Percentiles rank a stretch among this genome's conserved stretches.
These are phyloP conservation scores for Carollia perspicillata DNA, from an alignment of 2,113 vertebrate genomes.

Conservation along the genomic window DNA sequence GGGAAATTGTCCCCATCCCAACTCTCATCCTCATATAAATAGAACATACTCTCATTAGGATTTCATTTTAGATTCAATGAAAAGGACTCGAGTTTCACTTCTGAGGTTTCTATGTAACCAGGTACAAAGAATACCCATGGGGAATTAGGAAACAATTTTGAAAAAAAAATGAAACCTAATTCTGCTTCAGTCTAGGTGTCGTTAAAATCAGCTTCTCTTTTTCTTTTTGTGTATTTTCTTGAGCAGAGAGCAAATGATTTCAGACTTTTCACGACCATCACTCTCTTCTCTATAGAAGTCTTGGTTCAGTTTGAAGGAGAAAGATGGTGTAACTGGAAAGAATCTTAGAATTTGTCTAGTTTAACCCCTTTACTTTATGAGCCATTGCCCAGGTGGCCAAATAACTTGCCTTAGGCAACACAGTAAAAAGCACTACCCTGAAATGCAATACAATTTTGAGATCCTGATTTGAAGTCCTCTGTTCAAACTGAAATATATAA, in stretches of 20 bases:
- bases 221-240: background rate
- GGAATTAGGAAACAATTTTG: constrained; percentile 1
- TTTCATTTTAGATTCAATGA: constrained; percentile 41
- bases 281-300: background rate
- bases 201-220: background rate
- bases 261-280: background rate
- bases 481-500: constrained; percentile 4
- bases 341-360: background rate
- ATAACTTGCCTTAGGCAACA: background rate
- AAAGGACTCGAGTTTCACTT: background rate
- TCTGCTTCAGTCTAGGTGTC: background rate
- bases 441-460: background rate
- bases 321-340: background rate
- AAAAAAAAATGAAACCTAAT: background rate
- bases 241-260: background rate
- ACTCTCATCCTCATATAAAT: background rate
- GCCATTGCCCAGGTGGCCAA: background rate
- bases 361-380: background rate
- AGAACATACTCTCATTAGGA: background rate
- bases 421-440: background rate
- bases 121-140: background rate
- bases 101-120: constrained; percentile 11
- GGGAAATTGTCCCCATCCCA: background rate
- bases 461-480: background rate
- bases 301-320: background rate